phyloP scores from a whole-genome alignment of 2,797 vertebrate species.

The Pagetopsis macropterus region DNA sequence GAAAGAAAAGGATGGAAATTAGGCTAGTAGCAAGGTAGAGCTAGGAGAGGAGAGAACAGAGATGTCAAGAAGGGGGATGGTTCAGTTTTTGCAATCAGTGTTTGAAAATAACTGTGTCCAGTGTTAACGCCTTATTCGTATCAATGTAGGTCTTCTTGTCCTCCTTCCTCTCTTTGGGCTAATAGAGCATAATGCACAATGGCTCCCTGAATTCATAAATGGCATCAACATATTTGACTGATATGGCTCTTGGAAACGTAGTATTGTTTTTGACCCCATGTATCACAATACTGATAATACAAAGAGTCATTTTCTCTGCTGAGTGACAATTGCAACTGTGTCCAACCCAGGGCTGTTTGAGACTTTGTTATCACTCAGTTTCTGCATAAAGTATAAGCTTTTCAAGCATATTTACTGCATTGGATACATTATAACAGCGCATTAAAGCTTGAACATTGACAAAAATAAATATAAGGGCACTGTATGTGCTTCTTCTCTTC shows the following conservation, averaged over 20 bases:
- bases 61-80: conserved; percentile 2
- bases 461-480: background rate
- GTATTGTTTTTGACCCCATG: background rate
- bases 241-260: background rate
- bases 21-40: conserved; percentile 9
- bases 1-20: conserved; percentile 13
- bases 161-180: background rate
- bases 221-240: background rate
- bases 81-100: conserved; percentile 13
- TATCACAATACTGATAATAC: background rate
- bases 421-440: background rate
- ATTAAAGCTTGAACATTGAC: background rate
- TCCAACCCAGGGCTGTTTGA: background rate
- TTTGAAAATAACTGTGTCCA: background rate
- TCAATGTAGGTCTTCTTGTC: background rate
- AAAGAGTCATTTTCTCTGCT: background rate
- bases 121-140: no score
- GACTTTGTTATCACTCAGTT: background rate
- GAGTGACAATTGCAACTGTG: background rate
- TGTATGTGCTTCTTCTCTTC: background rate
- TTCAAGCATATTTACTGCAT: background rate
- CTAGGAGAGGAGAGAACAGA: background rate
- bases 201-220: background rate
- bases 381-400: conserved; percentile 15
- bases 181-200: background rate